These are phyloP conservation scores for Turritopsis rubra DNA, from an alignment of 30 jellyfish, hydroid and myxozoan genomes.

Conservation along the genomic window DNA sequence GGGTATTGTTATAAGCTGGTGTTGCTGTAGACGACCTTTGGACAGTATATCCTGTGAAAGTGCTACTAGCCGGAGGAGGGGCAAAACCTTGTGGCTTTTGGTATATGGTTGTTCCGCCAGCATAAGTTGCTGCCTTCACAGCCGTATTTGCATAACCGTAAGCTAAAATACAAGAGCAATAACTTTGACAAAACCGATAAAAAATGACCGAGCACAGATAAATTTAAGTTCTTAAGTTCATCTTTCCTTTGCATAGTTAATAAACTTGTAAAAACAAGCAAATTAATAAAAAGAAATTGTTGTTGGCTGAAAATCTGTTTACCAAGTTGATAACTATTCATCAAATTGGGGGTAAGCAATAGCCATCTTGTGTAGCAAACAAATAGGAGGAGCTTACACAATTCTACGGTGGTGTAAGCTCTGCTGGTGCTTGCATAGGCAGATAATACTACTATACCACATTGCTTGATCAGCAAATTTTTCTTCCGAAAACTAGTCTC, in stretches of 20 bases:
- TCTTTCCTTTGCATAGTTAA: too few species aligned
- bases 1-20: constrained; percentile 11
- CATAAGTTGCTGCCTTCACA: constrained; percentile 4
- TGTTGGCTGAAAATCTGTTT: not conserved
- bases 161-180: not conserved
- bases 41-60: constrained; percentile 30
- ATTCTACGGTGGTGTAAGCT: not conserved
- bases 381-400: not conserved
- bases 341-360: not conserved
- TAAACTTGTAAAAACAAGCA: too few species aligned
- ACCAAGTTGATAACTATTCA: not conserved
- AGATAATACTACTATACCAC: too few species aligned
- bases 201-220: too few species aligned
- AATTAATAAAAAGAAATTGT: too few species aligned
- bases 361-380: not conserved
- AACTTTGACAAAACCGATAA: not conserved
- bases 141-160: constrained; percentile 35
- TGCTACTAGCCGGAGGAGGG: constrained; percentile 27
- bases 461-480: too few species aligned
- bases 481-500: too few species aligned
- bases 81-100: constrained; percentile 26
- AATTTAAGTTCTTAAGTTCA: too few species aligned
- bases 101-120: constrained; percentile 20
- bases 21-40: constrained; percentile 16
- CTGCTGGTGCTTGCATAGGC: not conserved